Evolutionary conservation across 1,140 invertebrate genomes (phyloP), one percentile per base, ranked within the genome.

Genomic region (Homalodisca vitripennis): DNA sequence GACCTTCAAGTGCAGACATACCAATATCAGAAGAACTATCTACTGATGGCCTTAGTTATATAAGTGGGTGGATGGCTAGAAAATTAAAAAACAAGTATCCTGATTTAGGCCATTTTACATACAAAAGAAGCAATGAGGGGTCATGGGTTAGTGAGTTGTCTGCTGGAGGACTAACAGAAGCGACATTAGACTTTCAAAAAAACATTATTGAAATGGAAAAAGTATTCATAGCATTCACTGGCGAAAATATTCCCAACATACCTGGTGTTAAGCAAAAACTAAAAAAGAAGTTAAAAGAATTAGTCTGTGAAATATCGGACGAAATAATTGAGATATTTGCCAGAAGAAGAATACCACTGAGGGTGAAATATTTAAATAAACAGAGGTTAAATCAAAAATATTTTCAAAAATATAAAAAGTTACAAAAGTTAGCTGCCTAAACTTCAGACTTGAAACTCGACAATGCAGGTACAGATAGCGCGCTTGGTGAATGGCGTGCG

Each of bases 21-120:
- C n/a, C 34, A 41, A 41, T 41, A 10, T 10, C 6, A 41, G 34
- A 41, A 41, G 6, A 41, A 41, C 6, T 41, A 17, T 41, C 34
- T 41, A 10, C 34, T 41, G 3, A 3, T 62, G 57, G 3, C 22
- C 3, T 24, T 24, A 29, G 57, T 27, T 3, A 62, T 27, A 31
- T 62, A 41, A 41, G 6, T 10, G 57, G 57, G 14, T 62, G 57
- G 57, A 62, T 62, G 10, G 57, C 57, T 17, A 62, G 10, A 62
- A 62, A 62, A 27, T 14, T 62, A 31, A 62, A 62, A 62, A 24
- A 20, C 34, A 62, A 62, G 27, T 62, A 2, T 62, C 57, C 57
- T 1, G n/a, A 62, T 14, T 62, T 62, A 24, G 57, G 57, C 2
- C 3, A 24, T 2, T 62, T 29, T 14, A 62, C 57, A 24, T 62